These are phyloP conservation scores for Heliconius melpomene DNA, from an alignment of 1,140 invertebrate species.

Conservation along the genomic window DNA sequence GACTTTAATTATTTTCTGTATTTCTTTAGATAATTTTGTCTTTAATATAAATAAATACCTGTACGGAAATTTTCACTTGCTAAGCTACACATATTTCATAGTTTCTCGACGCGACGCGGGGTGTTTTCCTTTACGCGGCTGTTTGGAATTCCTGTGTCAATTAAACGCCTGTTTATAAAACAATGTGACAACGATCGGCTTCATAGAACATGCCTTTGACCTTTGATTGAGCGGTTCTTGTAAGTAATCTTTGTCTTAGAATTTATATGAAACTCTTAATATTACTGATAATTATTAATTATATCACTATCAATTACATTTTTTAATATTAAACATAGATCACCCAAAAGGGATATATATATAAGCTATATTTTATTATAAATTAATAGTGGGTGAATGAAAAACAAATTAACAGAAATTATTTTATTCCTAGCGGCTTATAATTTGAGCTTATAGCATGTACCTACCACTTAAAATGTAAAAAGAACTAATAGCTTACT, in stretches of 20 bases:
- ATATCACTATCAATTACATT: too few relatives aligned
- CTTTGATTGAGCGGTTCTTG: conserved; percentile 35
- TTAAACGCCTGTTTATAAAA: conserved; percentile 68
- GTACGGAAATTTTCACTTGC: background rate
- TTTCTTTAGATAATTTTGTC: background rate
- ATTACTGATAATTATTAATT: too few relatives aligned
- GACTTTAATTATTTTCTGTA: too few relatives aligned
- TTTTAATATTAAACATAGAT: too few relatives aligned
- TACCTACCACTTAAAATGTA: too few relatives aligned
- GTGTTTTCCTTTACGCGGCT: conserved; percentile 59
- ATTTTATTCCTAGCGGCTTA: too few relatives aligned
- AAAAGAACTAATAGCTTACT: too few relatives aligned
- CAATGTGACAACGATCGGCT: conserved; percentile 58
- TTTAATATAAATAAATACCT: background rate
- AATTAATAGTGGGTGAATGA: too few relatives aligned
- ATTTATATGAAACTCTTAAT: background rate
- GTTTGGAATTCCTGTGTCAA: conserved; percentile 67
- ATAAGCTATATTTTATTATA: too few relatives aligned
- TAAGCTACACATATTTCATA: background rate
- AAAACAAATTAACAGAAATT: too few relatives aligned
- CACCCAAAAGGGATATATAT: too few relatives aligned
- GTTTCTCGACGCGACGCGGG: background rate
- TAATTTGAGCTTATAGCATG: too few relatives aligned
- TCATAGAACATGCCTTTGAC: conserved; percentile 53
- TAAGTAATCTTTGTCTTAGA: background rate